Percentiles rank a stretch among this genome's conserved stretches.
Evolutionary conservation across 2,888 invertebrate species (phyloP).

Genomic region (Philonicus albiceps): DNA sequence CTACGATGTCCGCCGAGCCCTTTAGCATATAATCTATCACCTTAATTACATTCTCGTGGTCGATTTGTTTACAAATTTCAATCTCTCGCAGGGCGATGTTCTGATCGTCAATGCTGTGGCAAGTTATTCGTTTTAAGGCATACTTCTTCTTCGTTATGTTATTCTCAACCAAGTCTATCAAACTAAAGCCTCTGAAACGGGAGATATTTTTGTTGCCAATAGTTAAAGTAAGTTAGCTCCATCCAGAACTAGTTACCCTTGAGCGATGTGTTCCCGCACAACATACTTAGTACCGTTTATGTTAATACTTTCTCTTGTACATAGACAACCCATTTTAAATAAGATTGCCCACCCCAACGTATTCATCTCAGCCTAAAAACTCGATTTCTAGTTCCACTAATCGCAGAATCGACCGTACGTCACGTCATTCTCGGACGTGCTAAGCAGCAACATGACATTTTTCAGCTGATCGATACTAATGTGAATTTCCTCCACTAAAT

Average conservation of each 20-base stretch:
- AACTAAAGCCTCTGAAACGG: slow-evolving; percentile 78
- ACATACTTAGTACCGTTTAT: slow-evolving; percentile 76
- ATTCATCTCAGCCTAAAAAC: slow-evolving; percentile 66
- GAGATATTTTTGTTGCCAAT: slow-evolving; percentile 6
- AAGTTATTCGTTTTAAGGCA: slow-evolving; percentile 82
- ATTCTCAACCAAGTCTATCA: slow-evolving; percentile 79
- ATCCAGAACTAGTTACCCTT: slow-evolving; percentile 67
- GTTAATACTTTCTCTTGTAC: slow-evolving; percentile 74
- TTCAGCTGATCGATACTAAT: neutral
- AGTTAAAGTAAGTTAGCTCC: neutral
- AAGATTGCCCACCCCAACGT: slow-evolving; percentile 74
- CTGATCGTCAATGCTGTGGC: slow-evolving; percentile 81
- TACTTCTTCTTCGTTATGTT: slow-evolving; percentile 70
- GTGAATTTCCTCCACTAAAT: neutral
- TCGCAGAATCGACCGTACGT: neutral
- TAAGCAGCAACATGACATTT: neutral
- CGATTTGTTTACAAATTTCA: slow-evolving; percentile 73
- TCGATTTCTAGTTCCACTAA: neutral
- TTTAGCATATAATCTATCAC: slow-evolving; percentile 73
- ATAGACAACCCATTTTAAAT: slow-evolving; percentile 78
- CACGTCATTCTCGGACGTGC: slow-evolving; percentile 9
- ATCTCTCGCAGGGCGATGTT: slow-evolving; percentile 76
- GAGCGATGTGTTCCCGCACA: slow-evolving; percentile 75
- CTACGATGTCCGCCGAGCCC: slow-evolving; percentile 72
- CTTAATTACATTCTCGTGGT: slow-evolving; percentile 77